Conservation (phyloP, 2,113 vertebrate species). For the Bubo bubo region DNA sequence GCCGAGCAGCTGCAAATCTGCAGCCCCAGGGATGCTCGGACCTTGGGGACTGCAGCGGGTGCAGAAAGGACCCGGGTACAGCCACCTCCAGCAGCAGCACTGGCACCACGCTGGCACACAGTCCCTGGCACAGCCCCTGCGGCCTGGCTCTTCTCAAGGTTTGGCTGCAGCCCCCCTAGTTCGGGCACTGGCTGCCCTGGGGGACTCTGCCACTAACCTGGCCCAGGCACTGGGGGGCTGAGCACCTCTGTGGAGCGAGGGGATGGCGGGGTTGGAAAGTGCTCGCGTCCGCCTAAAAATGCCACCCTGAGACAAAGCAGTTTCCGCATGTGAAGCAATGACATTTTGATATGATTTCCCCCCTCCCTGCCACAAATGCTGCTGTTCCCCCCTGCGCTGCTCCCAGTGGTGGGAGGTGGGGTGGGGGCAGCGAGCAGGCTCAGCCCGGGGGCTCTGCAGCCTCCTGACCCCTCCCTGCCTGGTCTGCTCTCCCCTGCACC, state of each 20-base stretch:
- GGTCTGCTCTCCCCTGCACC: not conserved
- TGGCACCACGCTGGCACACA: not conserved
- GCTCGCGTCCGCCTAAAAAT: not conserved
- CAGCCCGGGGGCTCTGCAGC: not conserved
- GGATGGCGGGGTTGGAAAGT: not conserved
- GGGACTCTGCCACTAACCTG: not conserved
- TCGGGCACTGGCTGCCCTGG: not conserved
- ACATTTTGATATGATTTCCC: not conserved
- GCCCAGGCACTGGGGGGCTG: not conserved
- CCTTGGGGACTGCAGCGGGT: not conserved
- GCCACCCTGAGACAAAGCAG: not conserved
- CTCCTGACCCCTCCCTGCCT: not conserved
- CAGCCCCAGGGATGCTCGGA: not conserved
- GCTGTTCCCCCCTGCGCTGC: rapidly evolving
- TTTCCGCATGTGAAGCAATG: not conserved
- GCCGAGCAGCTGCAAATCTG: rapidly evolving
- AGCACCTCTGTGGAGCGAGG: not conserved
- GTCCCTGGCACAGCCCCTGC: not conserved
- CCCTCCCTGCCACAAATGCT: not conserved
- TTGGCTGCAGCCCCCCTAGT: not conserved
- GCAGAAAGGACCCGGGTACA: not conserved
- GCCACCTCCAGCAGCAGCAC: not conserved
- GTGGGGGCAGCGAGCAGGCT: not conserved
- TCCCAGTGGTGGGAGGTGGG: not conserved
- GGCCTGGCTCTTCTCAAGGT: not conserved